These are phyloP conservation scores for Monopterus albus DNA, from an alignment of 2,113 vertebrate species.

Conservation along the genomic window DNA sequence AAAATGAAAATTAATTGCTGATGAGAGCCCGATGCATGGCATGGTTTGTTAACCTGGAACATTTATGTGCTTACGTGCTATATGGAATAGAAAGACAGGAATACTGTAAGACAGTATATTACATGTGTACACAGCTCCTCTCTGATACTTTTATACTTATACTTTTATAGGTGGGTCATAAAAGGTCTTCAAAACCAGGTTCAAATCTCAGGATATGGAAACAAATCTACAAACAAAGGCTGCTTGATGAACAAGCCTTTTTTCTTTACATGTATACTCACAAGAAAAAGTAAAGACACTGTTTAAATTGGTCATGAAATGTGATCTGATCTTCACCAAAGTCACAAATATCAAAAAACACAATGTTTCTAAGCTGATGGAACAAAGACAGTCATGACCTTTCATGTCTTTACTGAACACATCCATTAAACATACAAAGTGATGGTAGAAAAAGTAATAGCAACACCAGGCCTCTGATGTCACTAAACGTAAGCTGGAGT, in stretches of 20 bases:
- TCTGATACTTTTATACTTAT: neutral
- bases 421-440: too few relatives aligned
- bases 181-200: neutral
- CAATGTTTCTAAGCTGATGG: too few relatives aligned
- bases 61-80: constrained; percentile 10
- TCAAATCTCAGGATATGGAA: neutral
- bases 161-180: constrained; percentile 1
- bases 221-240: neutral
- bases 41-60: constrained; percentile 15
- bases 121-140: too few relatives aligned
- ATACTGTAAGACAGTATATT: constrained; percentile 5
- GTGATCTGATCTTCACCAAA: too few relatives aligned
- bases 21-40: neutral
- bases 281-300: too few relatives aligned
- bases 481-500: too few relatives aligned
- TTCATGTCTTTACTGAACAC: too few relatives aligned
- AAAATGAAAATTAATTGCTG: constrained; percentile 20
- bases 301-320: too few relatives aligned
- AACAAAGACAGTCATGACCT: too few relatives aligned
- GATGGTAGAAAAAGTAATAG: too few relatives aligned
- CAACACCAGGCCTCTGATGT: too few relatives aligned
- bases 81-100: neutral
- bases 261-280: neutral
- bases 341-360: too few relatives aligned
- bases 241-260: neutral